Base-by-base conservation (phyloP, 2,113 vertebrate genomes). In the Pantherophis guttatus region DNA sequence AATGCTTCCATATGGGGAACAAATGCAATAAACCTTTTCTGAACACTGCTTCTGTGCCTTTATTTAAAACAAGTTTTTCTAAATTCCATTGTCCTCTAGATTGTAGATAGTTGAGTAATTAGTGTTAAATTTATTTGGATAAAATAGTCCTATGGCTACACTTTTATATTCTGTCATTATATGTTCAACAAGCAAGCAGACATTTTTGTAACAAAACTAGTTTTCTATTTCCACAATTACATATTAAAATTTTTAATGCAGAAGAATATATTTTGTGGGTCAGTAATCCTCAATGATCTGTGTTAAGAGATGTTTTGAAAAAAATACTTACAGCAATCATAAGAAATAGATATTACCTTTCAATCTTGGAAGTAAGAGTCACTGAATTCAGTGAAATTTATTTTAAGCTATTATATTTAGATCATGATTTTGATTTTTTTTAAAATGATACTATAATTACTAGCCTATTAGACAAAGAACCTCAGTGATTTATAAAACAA, bases 21-120 rank as follows among this genome's bases (percentile, higher is more conserved):
- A 97, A 97, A 98, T 96, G 97, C 98, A 98, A 98, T 98, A 98
- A 98, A 98, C 96, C 50, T 98, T 98, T 98, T 98, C 95, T 97
- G 97, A 98, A 97, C 95, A 96, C 96, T 87, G 86, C 92, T 95
- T 93, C 93, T 95, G 44, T 94, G 94, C 81, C 54, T 89, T 91
- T 94, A 91, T 92, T 89, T 50, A 15, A 21, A 9, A 17, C 10
- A 8, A 10, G 13, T 5, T 33, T 89, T 92, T 86, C 91, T 19
- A 93, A 15, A 93, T 93, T 75, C 23, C 0, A 19, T 93, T 44
- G 9, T 92, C 5, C 0, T 0, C 58, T 59, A 92, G 52, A 85
- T 85, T 52, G 19, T 55, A 91, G 65, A 87, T 92, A 5, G 11
- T 93, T 65, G 85, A 87, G 1, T 70, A n/a, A n/a, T n/a, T n/a